These are phyloP conservation scores for Stratiolaelaps scimitus DNA, from an alignment of 1,140 invertebrate species.

Conservation along the genomic window DNA sequence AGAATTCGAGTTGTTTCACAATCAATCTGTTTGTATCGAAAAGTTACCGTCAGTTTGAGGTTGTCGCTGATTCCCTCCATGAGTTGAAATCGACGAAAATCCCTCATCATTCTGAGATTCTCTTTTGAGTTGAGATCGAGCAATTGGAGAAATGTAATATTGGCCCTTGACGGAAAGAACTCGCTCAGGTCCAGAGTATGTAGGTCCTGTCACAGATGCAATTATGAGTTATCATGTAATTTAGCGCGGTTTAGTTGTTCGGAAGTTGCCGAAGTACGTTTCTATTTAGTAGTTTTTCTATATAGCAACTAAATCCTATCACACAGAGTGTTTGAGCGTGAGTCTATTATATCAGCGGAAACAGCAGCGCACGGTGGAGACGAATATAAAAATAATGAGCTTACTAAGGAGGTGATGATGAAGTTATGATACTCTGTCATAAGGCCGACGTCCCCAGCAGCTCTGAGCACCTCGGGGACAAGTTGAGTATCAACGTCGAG, in stretches of 20 bases:
- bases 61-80: conserved; percentile 17
- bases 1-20: too few relatives aligned
- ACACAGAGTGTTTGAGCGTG: too few relatives aligned
- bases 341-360: too few relatives aligned
- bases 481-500: conserved; percentile 7
- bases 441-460: background rate
- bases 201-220: conserved; percentile 6
- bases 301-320: too few relatives aligned
- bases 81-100: conserved; percentile 20
- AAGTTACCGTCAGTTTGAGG: conserved; percentile 1
- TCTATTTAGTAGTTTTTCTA: too few relatives aligned
- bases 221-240: background rate
- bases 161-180: conserved; percentile 8
- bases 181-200: conserved; percentile 6
- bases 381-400: background rate
- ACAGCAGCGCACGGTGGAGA: too few relatives aligned
- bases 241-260: too few relatives aligned
- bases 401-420: conserved; percentile 13
- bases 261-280: too few relatives aligned
- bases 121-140: conserved; percentile 20
- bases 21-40: too few relatives aligned
- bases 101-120: background rate
- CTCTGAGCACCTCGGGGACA: background rate
- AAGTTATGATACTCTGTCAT: conserved; percentile 27
- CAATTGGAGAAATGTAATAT: conserved; percentile 7